A percentile compares a stretch with the other conserved stretches of the same genome.
Evolutionary conservation across 2,113 vertebrate genomes (phyloP).

Genomic region (Pelvicachromis taeniatus): DNA sequence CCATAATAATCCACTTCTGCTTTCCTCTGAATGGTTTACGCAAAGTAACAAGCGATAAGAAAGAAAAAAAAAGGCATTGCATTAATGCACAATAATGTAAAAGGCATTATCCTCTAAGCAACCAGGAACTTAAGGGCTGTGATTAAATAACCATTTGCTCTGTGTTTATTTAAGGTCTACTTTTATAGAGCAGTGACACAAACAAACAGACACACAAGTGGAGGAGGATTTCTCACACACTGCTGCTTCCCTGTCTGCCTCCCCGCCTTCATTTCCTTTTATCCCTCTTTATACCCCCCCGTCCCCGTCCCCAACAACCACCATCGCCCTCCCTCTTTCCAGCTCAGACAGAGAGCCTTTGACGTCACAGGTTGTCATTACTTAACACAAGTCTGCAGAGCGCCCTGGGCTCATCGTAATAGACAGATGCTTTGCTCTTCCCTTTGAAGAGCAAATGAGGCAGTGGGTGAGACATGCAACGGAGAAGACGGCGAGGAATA

Average conservation of each 20-base stretch:
- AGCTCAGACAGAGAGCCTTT: slow-evolving; percentile 62
- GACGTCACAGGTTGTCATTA: slow-evolving; percentile 72
- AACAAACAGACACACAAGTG: slow-evolving; percentile 18
- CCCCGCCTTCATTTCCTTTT: neutral
- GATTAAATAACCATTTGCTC: neutral
- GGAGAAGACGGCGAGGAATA: neutral
- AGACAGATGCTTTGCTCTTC: slow-evolving; percentile 60
- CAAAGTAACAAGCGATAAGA: neutral
- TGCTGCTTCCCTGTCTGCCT: slow-evolving; percentile 19
- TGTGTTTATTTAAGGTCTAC: neutral
- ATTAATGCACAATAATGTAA: neutral
- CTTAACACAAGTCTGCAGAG: slow-evolving; percentile 69
- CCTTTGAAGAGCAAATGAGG: slow-evolving; percentile 66
- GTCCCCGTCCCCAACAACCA: neutral
- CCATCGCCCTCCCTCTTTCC: slow-evolving; percentile 12
- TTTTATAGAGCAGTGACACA: neutral
- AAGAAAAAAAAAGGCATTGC: neutral
- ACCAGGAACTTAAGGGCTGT: neutral
- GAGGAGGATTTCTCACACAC: slow-evolving; percentile 40
- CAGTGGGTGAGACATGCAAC: slow-evolving; percentile 20
- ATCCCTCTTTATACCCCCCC: neutral
- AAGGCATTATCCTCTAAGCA: neutral
- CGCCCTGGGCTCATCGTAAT: slow-evolving; percentile 60
- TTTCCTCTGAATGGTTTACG: neutral
- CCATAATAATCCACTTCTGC: slow-evolving; percentile 25